phyloP scores from a whole-genome alignment of 23 tunicate species.

The Oikopleura dioica region DNA sequence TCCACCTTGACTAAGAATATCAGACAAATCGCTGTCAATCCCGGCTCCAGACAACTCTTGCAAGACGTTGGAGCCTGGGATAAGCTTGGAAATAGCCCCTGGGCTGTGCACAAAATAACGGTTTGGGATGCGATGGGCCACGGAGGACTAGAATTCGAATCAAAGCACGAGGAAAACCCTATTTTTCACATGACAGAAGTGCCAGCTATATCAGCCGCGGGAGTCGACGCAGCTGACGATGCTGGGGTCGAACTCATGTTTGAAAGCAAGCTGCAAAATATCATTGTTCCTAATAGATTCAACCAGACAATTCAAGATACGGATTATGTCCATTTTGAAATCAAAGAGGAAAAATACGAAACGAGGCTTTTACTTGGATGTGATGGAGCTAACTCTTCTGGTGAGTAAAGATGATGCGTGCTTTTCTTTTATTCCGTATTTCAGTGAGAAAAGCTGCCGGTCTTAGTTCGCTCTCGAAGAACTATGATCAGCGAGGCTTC shows the following conservation, averaged over 20 bases:
- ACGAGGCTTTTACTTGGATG: not conserved
- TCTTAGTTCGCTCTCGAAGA: not conserved
- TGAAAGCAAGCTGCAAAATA: not conserved
- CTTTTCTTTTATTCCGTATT: no score
- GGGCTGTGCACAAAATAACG: not conserved
- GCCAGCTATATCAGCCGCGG: not conserved
- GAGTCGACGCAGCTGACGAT: not conserved
- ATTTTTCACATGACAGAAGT: slow-evolving; percentile 2
- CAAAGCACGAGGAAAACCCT: slow-evolving; percentile 4
- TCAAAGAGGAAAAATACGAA: not conserved
- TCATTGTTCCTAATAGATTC: not conserved
- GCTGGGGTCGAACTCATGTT: not conserved
- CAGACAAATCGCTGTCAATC: slow-evolving; percentile 8
- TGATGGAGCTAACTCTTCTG: slow-evolving; percentile 2
- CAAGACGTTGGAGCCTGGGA: not conserved
- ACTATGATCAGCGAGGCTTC: slow-evolving; percentile 3
- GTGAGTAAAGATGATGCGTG: no score
- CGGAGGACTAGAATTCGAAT: not conserved
- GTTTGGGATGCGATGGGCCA: slow-evolving; percentile 13
- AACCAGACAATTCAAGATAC: not conserved
- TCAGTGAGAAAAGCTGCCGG: not conserved
- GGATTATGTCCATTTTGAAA: not conserved
- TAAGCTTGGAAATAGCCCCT: not conserved
- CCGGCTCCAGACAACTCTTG: not conserved
- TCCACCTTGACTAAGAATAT: not conserved